Conservation (phyloP, 2,888 invertebrate species). For the Cataglyphis altisquamis region DNA sequence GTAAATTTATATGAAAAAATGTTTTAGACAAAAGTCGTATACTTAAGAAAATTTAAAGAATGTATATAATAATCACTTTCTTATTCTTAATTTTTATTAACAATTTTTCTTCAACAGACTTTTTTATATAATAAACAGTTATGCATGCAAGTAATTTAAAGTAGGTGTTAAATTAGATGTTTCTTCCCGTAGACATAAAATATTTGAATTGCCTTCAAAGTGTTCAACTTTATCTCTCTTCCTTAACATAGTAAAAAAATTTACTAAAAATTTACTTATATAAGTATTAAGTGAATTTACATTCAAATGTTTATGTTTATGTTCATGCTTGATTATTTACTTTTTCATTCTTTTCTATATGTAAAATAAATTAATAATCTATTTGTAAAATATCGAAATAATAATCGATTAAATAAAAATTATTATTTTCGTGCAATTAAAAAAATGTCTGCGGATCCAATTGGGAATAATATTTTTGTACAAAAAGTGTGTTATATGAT, state of each 20-base stretch:
- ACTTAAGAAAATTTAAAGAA: background rate
- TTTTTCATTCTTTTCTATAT: background rate
- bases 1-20: background rate
- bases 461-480: background rate
- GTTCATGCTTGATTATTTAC: background rate
- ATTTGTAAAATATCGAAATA: background rate
- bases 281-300: background rate
- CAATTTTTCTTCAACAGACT: background rate
- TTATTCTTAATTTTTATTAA: background rate
- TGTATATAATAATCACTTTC: background rate
- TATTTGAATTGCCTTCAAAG: background rate
- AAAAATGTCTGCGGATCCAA: background rate
- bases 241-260: background rate
- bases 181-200: background rate
- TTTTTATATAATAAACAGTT: background rate
- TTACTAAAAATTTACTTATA: background rate
- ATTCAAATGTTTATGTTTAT: background rate
- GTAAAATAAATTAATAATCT: background rate
- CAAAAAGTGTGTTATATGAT: background rate
- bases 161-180: background rate
- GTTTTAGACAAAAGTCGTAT: background rate
- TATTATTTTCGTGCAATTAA: slow-evolving; percentile 1
- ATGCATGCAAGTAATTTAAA: background rate
- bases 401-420: background rate
- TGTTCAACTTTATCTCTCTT: background rate